phyloP scores from a whole-genome alignment of 2,113 vertebrate species.

The Myrmophylax atrothorax region DNA sequence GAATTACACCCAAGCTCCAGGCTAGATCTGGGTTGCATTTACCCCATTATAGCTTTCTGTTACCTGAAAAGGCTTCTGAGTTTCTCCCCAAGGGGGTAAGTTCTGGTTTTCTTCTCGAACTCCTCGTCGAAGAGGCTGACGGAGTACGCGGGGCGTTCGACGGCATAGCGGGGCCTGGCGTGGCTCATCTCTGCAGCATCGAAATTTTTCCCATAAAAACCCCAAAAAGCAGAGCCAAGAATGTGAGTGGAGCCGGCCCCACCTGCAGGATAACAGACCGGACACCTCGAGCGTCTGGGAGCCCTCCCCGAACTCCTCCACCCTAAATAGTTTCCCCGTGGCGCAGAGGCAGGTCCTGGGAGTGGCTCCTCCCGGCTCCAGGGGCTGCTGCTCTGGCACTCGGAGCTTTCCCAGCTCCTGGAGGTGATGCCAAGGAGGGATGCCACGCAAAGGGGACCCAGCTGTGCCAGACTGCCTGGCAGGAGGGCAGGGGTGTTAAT shows the following conservation, averaged over 20 bases:
- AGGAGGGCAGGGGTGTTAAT: neutral
- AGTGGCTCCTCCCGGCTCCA: slow-evolving; percentile 32
- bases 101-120: slow-evolving; percentile 87
- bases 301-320: slow-evolving; percentile 48
- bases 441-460: neutral
- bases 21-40: accelerated
- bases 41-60: neutral
- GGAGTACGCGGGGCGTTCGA: slow-evolving; percentile 83
- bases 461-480: neutral
- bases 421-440: slow-evolving; percentile 14
- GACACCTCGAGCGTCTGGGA: slow-evolving; percentile 59
- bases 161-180: slow-evolving; percentile 80
- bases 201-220: neutral
- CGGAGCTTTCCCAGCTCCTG: neutral
- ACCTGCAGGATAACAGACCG: slow-evolving; percentile 1
- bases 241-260: slow-evolving; percentile 10
- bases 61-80: slow-evolving; percentile 87
- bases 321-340: slow-evolving; percentile 64
- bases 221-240: slow-evolving; percentile 12
- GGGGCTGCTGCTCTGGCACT: neutral
- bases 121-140: slow-evolving; percentile 85
- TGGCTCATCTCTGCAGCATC: slow-evolving; percentile 77
- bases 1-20: neutral
- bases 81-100: slow-evolving; percentile 85
- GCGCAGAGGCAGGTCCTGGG: slow-evolving; percentile 53